phyloP scores from a whole-genome alignment of 2,888 invertebrate genomes.

The Augochlorella aurata region DNA sequence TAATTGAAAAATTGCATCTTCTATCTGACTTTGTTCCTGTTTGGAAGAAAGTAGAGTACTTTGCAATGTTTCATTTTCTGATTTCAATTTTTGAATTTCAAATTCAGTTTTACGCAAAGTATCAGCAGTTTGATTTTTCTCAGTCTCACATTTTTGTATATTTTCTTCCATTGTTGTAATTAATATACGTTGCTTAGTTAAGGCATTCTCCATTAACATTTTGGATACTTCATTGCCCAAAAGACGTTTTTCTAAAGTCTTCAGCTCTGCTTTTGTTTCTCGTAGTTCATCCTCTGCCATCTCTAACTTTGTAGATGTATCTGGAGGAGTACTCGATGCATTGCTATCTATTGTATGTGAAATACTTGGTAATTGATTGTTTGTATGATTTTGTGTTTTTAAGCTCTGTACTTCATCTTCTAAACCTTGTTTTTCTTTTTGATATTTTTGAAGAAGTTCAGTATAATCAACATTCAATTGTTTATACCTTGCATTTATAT shows the following conservation, averaged over 20 bases:
- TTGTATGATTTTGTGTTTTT: conserved; percentile 32
- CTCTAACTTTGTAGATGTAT: conserved; percentile 65
- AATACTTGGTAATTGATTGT: neutral
- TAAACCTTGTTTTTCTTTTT: conserved; percentile 65
- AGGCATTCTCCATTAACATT: conserved; percentile 62
- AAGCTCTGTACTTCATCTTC: conserved; percentile 57
- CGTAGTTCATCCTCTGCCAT: conserved; percentile 67
- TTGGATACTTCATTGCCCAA: conserved; percentile 64
- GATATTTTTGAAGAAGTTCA: conserved; percentile 62
- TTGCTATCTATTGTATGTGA: conserved; percentile 10
- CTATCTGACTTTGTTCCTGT: conserved; percentile 73
- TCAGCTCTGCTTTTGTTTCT: conserved; percentile 61
- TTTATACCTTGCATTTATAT: conserved; percentile 67
- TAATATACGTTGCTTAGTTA: conserved; percentile 63
- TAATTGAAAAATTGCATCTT: conserved; percentile 72
- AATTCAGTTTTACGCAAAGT: conserved; percentile 49
- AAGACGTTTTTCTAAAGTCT: conserved; percentile 66
- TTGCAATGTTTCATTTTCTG: conserved; percentile 69
- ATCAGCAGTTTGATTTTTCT: conserved; percentile 65
- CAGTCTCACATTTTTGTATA: conserved; percentile 64
- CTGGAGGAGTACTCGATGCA: conserved; percentile 24
- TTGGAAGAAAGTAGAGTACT: conserved; percentile 64
- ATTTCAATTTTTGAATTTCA: conserved; percentile 65
- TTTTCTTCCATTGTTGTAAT: conserved; percentile 69
- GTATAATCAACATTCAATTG: conserved; percentile 68